Percentiles rank a stretch among this genome's conserved stretches.
Conservation (phyloP, 2,113 vertebrate species). For the Macrotis lagotis region DNA sequence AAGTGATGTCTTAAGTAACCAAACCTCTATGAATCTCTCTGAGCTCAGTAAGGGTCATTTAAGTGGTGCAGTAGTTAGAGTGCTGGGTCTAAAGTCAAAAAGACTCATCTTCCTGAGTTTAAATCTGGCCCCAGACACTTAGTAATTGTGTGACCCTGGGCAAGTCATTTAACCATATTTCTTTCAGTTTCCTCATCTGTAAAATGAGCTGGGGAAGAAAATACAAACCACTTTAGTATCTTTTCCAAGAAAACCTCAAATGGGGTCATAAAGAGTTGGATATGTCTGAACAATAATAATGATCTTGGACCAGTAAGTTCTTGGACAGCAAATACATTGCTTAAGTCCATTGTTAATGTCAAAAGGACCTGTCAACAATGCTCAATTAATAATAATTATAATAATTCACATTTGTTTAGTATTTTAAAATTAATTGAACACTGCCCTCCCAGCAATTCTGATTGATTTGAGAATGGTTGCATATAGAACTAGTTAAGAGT, state of each 20-base stretch:
- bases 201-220: neutral
- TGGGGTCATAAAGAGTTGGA: neutral
- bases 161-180: neutral
- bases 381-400: neutral
- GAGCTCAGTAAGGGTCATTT: neutral
- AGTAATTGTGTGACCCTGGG: neutral
- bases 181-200: neutral
- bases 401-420: neutral
- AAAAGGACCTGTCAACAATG: neutral
- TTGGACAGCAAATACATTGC: neutral
- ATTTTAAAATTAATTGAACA: neutral
- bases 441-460: neutral
- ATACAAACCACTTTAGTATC: neutral
- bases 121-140: neutral
- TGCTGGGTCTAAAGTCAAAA: neutral
- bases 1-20: neutral
- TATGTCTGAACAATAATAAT: neutral
- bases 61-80: neutral
- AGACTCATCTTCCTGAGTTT: neutral
- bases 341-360: neutral
- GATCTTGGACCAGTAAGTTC: neutral
- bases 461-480: neutral
- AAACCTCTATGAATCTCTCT: neutral
- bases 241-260: neutral
- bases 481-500: neutral